Evolutionary conservation across 2,113 vertebrate genomes (phyloP), one percentile per base, ranked within the genome.

Genomic region (Chelonoidis abingdonii): DNA sequence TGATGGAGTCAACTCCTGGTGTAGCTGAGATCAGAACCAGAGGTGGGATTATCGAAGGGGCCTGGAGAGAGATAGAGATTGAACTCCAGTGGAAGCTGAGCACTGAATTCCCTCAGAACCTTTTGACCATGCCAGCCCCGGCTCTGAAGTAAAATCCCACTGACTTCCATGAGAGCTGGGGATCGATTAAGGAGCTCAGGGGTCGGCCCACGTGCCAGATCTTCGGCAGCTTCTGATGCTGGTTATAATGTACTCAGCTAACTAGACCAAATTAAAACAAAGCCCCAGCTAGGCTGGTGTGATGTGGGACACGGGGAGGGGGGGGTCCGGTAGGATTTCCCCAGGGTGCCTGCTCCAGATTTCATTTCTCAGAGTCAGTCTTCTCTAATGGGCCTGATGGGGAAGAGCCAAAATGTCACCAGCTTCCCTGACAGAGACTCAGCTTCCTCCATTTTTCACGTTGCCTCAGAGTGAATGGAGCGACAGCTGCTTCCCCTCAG

Each of bases 191-290:
- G 78, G 87, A 19, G 25, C 62, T 87, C 80, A 44, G 78, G 83
- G 94, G 89, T 81, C 59, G 38, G 92, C 88, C 78, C 86, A 79
- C 31, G 6, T 4, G 80, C 69, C 76, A 75, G 79, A 85, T 81
- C 94, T 47, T 80, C 89, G 86, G 49, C 89, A 93, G 93, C 89
- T 91, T 54, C 86, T 92, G 91, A 93, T n/a, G 27, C 80, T 92
- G 91, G 91, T 93, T 62, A 65, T 91, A 96, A 96, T 3, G 53
- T 95, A 94, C 59, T 82, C 31, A 0, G 3, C 88, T 95, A 97
- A 97, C 96, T 93, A 96, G 84, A 87, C 53, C 80, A 84, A 83
- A 94, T 91, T 90, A 92, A 97, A 92, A 94, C 91, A 91, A 92
- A 96, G 96, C 95, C 91, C 75, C 91, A 94, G 86, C 91, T 95